Evolutionary conservation across 2,888 invertebrate species (phyloP), one percentile per base, ranked within the genome.

Genomic region (Agrochola lota): DNA sequence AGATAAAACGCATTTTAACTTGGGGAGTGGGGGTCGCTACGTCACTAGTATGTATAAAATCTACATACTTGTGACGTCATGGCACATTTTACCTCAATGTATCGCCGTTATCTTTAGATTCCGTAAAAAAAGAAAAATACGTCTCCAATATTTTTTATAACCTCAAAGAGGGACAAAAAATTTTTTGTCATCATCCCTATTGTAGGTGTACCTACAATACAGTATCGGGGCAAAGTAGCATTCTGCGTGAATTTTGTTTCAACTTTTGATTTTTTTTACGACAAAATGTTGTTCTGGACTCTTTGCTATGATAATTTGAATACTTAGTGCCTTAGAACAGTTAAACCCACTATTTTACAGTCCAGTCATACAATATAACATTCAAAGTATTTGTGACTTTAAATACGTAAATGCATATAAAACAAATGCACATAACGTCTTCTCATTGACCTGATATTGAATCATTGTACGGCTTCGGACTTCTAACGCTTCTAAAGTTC

Each of bases 401-500:
- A 26, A 26, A 49, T 49, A 35, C 3, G 11, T 49, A 62, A 23
- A 66, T 30, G 8, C 9, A 8, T 43, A 46, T 43, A 63, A 59
- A 67, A 69, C 12, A 40, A 62, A 57, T 63, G 52, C 60, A 80
- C 55, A 23, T 11, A 15, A 40, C 20, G 46, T 46, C 15, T 66
- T 30, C 71, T 79, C 70, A 80, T 74, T 82, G 74, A 80, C 75
- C 81, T 71, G 59, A 49, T 80, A 85, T 66, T 71, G 81, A 62
- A 68, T 40, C 67, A 40, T 30, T 63, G 49, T 83, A 82, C 15
- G 82, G 82, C 75, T 82, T 82, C 81, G 11, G 57, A 74, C 63
- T 75, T 71, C 80, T 84, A 74, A 71, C 49, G 85, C 76, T 63
- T 84, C 70, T 69, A 57, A 84, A 85, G 81, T 80, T 85, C 70